A percentile compares a stretch with the other conserved stretches of the same genome.
Conservation (phyloP, 2,888 invertebrate species). For the Acrocera orbiculus region DNA sequence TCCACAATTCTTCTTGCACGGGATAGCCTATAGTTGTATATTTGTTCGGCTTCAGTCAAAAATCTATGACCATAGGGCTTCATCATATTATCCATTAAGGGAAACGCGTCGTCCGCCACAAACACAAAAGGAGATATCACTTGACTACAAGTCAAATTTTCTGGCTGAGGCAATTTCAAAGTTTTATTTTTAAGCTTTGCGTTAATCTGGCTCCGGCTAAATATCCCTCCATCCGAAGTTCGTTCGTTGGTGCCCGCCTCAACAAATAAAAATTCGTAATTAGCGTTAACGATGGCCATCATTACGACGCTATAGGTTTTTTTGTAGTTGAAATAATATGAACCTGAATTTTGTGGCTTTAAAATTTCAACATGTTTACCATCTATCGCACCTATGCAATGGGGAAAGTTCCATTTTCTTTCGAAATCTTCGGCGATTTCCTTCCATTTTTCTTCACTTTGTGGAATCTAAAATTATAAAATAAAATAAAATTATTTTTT, state of each 20-base stretch:
- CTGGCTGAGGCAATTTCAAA: background rate
- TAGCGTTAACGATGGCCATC: background rate
- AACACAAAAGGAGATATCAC: background rate
- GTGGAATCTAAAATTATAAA: too few species aligned
- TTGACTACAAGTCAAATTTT: background rate
- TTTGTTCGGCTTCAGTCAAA: background rate
- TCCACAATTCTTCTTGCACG: slow-evolving; percentile 11
- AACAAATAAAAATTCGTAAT: slow-evolving; percentile 2
- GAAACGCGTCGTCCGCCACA: background rate
- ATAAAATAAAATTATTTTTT: too few species aligned
- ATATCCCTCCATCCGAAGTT: background rate
- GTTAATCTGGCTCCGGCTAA: background rate
- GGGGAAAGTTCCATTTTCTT: too few species aligned
- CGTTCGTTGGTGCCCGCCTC: background rate
- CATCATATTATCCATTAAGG: background rate
- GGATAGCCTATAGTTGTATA: slow-evolving; percentile 2
- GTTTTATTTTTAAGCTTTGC: background rate
- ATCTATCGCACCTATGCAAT: too few species aligned
- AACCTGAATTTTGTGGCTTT: too few species aligned
- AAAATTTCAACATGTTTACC: too few species aligned
- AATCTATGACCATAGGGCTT: background rate
- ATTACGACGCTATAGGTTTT: slow-evolving; percentile 3
- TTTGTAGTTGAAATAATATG: background rate
- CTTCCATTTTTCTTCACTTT: too few species aligned
- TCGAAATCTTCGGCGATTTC: too few species aligned